Percentiles rank a stretch among this genome's conserved stretches.
These are phyloP conservation scores for Emydocephalus ijimae DNA, from an alignment of 2,113 vertebrate genomes.

Conservation along the genomic window DNA sequence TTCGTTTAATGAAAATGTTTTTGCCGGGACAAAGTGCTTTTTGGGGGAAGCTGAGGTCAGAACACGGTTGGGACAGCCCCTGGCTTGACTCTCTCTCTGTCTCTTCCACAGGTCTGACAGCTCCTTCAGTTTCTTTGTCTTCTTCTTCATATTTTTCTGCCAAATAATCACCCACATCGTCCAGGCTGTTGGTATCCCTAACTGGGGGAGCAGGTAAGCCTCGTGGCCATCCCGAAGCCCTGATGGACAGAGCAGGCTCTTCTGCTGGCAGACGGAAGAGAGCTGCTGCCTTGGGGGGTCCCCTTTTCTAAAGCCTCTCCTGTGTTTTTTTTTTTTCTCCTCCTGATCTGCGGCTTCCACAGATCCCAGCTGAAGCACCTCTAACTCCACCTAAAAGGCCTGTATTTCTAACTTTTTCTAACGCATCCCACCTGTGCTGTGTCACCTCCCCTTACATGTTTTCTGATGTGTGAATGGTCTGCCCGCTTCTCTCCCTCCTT, in stretches of 20 bases:
- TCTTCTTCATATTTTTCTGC: conserved; percentile 96
- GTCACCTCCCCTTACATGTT: not conserved
- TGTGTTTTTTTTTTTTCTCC: not conserved
- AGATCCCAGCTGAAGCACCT: conserved; percentile 32
- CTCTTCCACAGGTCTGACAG: conserved; percentile 86
- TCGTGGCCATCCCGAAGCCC: not conserved
- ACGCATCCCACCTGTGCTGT: accelerated
- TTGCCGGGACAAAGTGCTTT: too few relatives aligned
- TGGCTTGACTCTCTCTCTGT: conserved; percentile 8
- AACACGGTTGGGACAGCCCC: not conserved
- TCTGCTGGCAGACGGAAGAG: not conserved
- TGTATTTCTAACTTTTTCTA: not conserved
- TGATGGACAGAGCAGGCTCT: not conserved
- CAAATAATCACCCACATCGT: conserved; percentile 92
- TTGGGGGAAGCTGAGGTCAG: too few relatives aligned
- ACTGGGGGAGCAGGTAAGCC: conserved; percentile 91
- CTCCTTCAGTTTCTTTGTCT: conserved; percentile 98
- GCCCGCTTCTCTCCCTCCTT: too few relatives aligned
- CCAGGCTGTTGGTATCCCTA: conserved; percentile 88
- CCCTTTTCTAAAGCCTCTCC: conserved; percentile 26
- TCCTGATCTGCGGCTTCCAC: conserved; percentile 11
- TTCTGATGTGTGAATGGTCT: not conserved
- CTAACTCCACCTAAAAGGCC: not conserved
- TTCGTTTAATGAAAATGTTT: too few relatives aligned
- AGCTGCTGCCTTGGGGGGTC: not conserved